These are phyloP conservation scores for Lithobates sylvaticus DNA, from an alignment of 2,797 vertebrate species.

Conservation along the genomic window DNA sequence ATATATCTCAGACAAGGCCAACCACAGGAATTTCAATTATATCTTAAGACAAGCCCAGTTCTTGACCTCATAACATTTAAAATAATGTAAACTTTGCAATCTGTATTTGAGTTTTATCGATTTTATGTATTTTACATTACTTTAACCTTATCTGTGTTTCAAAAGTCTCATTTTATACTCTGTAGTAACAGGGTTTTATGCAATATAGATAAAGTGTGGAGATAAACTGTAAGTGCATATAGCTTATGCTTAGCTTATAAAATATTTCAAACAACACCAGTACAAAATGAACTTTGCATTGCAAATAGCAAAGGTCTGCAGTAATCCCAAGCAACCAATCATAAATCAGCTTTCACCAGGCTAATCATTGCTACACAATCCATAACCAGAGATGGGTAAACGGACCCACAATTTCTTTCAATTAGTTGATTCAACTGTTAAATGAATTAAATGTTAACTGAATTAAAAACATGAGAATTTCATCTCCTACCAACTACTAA, in stretches of 20 bases:
- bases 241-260: not conserved
- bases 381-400: too few relatives aligned
- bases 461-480: too few relatives aligned
- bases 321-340: too few relatives aligned
- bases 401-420: too few relatives aligned
- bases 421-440: too few relatives aligned
- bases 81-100: slow-evolving; percentile 21
- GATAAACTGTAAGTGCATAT: not conserved
- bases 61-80: slow-evolving; percentile 4
- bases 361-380: too few relatives aligned
- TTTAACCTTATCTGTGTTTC: not conserved
- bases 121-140: not conserved
- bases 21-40: not conserved
- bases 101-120: not conserved
- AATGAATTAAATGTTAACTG: too few relatives aligned
- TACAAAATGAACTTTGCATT: not conserved
- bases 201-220: slow-evolving; percentile 9
- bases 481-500: too few relatives aligned
- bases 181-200: not conserved
- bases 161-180: not conserved
- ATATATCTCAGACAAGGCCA: not conserved
- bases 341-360: too few relatives aligned
- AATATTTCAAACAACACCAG: not conserved
- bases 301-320: not conserved
- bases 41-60: slow-evolving; percentile 6